A percentile compares a stretch with the other conserved stretches of the same genome.
phyloP scores from a whole-genome alignment of 2,797 vertebrate species.

The Columba guinea region DNA sequence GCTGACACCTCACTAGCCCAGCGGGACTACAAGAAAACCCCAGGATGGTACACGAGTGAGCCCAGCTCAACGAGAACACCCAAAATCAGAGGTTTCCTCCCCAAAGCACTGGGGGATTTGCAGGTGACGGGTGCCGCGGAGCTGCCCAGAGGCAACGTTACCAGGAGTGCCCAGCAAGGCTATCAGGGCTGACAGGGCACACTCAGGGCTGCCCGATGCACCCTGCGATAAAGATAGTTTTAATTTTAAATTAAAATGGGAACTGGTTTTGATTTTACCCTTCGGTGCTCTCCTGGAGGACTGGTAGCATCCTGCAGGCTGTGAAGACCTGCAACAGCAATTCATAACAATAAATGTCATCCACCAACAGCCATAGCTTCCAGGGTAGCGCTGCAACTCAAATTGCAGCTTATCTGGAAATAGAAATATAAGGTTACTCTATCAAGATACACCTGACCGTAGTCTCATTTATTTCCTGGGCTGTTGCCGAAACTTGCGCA shows the following conservation, averaged over 20 bases:
- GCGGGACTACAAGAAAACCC: neutral
- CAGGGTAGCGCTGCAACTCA: neutral
- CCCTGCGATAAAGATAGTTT: neutral
- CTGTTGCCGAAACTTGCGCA: neutral
- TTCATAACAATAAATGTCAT: neutral
- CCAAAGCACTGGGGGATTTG: neutral
- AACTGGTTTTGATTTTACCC: neutral
- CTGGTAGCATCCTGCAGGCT: neutral
- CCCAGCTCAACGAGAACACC: neutral
- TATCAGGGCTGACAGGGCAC: neutral
- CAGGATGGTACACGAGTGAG: neutral
- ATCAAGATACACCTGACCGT: neutral
- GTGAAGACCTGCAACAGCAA: neutral
- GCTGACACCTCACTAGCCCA: neutral
- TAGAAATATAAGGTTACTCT: neutral
- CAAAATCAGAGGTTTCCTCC: neutral
- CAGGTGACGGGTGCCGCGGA: neutral
- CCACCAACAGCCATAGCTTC: neutral
- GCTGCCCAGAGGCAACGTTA: neutral
- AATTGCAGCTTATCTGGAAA: neutral
- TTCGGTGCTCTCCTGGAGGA: neutral
- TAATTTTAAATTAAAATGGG: neutral
- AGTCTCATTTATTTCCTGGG: neutral
- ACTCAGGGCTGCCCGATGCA: accelerated
- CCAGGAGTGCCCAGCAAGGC: neutral